Percentiles rank a stretch among this genome's conserved stretches.
phyloP scores from a whole-genome alignment of 2,888 invertebrate genomes.

The Cyclophora punctaria region DNA sequence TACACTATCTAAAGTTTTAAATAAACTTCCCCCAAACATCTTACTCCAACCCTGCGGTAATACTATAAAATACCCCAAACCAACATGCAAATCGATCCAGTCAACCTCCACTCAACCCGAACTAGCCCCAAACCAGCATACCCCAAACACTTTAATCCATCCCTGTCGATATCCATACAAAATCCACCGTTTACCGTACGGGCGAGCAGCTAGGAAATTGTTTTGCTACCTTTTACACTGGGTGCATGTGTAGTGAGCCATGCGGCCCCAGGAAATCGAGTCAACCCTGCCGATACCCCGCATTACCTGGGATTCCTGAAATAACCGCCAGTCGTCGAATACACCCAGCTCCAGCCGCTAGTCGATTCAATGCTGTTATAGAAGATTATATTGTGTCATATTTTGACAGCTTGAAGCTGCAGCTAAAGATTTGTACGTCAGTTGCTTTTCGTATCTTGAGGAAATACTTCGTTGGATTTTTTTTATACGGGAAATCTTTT shows the following conservation, averaged over 20 bases:
- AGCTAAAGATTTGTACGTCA: too few relatives aligned
- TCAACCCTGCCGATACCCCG: not conserved
- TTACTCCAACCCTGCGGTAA: too few relatives aligned
- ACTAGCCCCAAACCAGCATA: not conserved
- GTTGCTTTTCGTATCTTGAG: too few relatives aligned
- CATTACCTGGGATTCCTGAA: not conserved
- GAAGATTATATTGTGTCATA: not conserved
- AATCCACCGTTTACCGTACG: constrained; percentile 17
- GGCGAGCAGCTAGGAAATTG: constrained; percentile 11
- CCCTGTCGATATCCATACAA: not conserved
- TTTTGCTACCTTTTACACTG: constrained; percentile 1
- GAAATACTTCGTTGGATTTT: too few relatives aligned
- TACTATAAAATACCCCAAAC: not conserved
- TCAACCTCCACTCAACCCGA: not conserved
- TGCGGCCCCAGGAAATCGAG: not conserved
- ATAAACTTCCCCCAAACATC: not conserved
- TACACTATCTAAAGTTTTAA: not conserved
- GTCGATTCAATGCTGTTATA: not conserved
- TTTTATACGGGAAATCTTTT: too few relatives aligned
- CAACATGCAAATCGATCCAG: not conserved
- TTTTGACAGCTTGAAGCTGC: not conserved
- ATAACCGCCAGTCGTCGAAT: not conserved
- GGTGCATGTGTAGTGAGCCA: not conserved
- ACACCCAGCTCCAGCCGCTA: not conserved
- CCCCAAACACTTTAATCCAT: not conserved